Percentiles rank a stretch among this genome's conserved stretches.
Evolutionary conservation across 2,113 vertebrate genomes (phyloP).

Genomic region (Nyctereutes procyonoides): DNA sequence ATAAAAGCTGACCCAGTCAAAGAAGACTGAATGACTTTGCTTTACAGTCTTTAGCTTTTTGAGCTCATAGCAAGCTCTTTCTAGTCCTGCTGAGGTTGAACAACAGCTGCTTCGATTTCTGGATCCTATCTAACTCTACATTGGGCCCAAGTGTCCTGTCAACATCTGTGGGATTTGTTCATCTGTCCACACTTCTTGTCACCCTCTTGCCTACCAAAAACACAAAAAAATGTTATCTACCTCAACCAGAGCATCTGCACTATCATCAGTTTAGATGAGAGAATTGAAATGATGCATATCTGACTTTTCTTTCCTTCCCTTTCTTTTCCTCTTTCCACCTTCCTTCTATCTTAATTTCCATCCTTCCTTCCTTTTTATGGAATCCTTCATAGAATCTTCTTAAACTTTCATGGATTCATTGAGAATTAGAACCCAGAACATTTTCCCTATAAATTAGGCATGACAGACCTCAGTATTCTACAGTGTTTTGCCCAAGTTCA

Average conservation of each 20-base stretch:
- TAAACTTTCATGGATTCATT: neutral
- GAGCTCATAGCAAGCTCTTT: neutral
- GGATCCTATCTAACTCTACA: neutral
- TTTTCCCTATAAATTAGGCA: neutral
- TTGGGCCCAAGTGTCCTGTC: neutral
- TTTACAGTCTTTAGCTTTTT: neutral
- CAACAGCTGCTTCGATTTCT: neutral
- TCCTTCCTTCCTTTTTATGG: neutral
- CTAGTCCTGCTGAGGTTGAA: neutral
- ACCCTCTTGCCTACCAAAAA: neutral
- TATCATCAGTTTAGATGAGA: neutral
- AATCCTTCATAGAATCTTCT: neutral
- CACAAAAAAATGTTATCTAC: neutral
- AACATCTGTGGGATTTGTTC: neutral
- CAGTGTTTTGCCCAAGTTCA: neutral
- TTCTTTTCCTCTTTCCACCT: neutral
- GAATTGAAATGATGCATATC: neutral
- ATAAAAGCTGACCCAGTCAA: neutral
- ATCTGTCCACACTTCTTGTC: neutral
- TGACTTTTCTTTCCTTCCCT: neutral
- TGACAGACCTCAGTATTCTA: neutral
- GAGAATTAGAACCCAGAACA: neutral
- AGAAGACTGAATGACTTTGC: neutral
- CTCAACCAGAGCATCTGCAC: neutral
- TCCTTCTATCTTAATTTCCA: neutral